phyloP scores from a whole-genome alignment of 2,797 vertebrate genomes.

The Siniperca undulata region DNA sequence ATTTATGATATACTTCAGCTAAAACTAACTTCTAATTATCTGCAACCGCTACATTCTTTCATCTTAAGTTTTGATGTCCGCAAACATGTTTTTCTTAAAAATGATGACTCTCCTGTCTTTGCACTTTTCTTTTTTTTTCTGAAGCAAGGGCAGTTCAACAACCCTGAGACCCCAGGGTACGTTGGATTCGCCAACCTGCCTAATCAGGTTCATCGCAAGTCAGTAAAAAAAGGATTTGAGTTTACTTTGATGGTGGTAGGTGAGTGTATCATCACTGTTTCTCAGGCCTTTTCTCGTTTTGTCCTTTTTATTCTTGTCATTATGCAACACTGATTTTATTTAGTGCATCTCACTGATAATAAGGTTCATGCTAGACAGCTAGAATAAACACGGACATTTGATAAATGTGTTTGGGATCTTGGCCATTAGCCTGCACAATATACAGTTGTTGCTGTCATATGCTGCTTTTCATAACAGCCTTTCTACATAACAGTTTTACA shows the following conservation, averaged over 20 bases:
- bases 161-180: slow-evolving; percentile 97
- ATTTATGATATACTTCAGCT: not conserved
- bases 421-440: not conserved
- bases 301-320: not conserved
- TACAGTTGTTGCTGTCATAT: slow-evolving; percentile 7
- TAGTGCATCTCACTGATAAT: slow-evolving; percentile 28
- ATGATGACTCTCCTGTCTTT: not conserved
- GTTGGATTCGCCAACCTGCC: slow-evolving; percentile 98
- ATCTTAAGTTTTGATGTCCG: not conserved
- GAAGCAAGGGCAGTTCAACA: slow-evolving; percentile 92
- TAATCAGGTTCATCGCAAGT: slow-evolving; percentile 99
- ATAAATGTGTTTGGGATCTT: slow-evolving; percentile 48
- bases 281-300: not conserved
- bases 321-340: not conserved
- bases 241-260: slow-evolving; percentile 99
- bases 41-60: not conserved
- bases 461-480: not conserved
- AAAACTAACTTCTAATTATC: not conserved
- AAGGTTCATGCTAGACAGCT: slow-evolving; percentile 1
- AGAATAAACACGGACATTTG: slow-evolving; percentile 14
- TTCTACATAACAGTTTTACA: slow-evolving; percentile 2
- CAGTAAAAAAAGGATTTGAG: slow-evolving; percentile 98
- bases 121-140: not conserved
- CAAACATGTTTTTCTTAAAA: not conserved
- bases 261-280: slow-evolving; percentile 82